phyloP scores from a whole-genome alignment of 2,113 vertebrate genomes.

The Acrocephalus kingi region DNA sequence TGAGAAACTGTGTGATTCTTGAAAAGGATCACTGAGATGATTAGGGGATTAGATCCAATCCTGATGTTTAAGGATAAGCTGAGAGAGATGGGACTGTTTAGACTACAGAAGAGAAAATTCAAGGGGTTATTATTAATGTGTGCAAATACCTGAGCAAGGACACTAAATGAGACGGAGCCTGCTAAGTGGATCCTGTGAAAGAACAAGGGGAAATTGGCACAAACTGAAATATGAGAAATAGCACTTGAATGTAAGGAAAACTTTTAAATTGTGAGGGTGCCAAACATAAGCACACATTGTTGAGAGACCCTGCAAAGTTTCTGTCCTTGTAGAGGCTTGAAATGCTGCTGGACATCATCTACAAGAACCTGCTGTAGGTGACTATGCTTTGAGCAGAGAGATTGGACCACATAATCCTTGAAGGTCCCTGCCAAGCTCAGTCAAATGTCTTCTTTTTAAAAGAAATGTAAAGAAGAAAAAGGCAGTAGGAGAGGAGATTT shows the following conservation, averaged over 20 bases:
- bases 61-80: neutral
- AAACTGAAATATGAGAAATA: neutral
- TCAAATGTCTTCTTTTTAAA: neutral
- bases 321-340: neutral
- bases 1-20: neutral
- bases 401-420: neutral
- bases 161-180: neutral
- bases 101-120: neutral
- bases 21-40: neutral
- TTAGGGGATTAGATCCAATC: neutral
- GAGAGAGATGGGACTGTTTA: neutral
- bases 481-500: neutral
- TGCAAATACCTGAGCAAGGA: neutral
- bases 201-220: neutral
- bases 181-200: neutral
- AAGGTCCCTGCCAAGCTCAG: neutral
- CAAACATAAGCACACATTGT: neutral
- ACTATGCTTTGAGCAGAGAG: neutral
- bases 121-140: neutral
- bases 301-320: neutral
- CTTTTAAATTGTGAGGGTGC: neutral
- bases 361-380: neutral
- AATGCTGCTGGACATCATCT: rapidly evolving
- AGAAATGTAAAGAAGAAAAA: neutral
- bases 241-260: neutral